These are phyloP conservation scores for Semibalanus balanoides DNA, from an alignment of 1,140 invertebrate genomes.

Conservation along the genomic window DNA sequence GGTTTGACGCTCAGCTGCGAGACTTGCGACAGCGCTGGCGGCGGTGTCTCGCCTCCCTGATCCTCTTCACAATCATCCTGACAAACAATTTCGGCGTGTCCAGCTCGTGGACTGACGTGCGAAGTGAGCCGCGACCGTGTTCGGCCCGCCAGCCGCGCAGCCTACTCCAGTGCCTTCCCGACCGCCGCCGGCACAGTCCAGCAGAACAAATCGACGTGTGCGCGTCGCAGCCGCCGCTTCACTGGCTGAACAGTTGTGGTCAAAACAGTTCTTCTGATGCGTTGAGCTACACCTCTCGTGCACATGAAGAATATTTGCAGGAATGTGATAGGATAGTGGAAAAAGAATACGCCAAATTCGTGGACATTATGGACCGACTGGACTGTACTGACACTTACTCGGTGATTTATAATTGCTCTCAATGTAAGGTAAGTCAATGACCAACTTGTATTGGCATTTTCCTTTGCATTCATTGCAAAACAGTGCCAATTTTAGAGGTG, in stretches of 20 bases:
- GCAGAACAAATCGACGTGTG: neutral
- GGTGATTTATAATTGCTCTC: neutral
- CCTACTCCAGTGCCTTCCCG: neutral
- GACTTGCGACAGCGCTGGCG: constrained; percentile 1
- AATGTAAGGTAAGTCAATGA: neutral
- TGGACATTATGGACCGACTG: neutral
- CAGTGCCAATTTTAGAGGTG: neutral
- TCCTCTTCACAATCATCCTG: constrained; percentile 6
- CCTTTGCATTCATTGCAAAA: neutral
- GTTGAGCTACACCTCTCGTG: neutral
- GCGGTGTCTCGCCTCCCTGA: neutral
- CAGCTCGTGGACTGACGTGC: neutral
- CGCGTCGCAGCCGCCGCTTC: neutral
- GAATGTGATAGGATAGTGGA: neutral
- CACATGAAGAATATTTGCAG: neutral
- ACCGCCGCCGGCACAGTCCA: too few relatives aligned
- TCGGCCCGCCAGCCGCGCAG: too few relatives aligned
- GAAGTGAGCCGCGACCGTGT: neutral
- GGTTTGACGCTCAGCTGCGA: neutral
- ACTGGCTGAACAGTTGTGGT: neutral
- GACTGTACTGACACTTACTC: neutral
- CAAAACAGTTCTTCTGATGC: neutral
- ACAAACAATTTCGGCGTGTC: neutral
- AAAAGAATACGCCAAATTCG: neutral
- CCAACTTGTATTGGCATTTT: neutral